Evolutionary conservation across 1,140 invertebrate genomes (phyloP).

Genomic region (Aphelinus atriplicis): DNA sequence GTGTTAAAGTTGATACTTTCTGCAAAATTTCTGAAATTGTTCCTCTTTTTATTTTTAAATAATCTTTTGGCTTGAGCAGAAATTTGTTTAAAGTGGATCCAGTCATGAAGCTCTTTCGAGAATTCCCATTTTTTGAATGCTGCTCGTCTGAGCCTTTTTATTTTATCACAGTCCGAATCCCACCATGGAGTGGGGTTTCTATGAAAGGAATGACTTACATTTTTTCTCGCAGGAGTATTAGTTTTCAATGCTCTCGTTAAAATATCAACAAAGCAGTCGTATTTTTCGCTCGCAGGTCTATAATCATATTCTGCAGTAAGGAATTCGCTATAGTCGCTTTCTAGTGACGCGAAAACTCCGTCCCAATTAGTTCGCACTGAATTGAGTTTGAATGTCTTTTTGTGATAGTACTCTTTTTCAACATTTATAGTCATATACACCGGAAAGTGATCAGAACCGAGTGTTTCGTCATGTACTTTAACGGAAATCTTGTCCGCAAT

Average conservation of each 20-base stretch:
- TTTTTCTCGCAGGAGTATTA: neutral
- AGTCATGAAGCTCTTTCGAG: constrained; percentile 6
- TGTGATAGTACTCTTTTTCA: neutral
- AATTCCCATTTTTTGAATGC: constrained; percentile 37
- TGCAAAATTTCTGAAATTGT: constrained; percentile 11
- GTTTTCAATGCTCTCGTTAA: neutral
- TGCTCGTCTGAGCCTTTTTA: constrained; percentile 24
- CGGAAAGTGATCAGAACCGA: constrained; percentile 13
- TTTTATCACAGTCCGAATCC: constrained; percentile 30
- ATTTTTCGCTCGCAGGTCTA: neutral
- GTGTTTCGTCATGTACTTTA: neutral
- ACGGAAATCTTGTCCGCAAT: neutral
- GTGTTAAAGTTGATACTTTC: constrained; percentile 1
- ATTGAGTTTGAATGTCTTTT: neutral
- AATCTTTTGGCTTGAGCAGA: constrained; percentile 9
- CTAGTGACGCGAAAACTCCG: neutral
- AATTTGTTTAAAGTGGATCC: constrained; percentile 29
- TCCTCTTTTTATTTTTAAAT: constrained; percentile 36
- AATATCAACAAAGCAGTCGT: neutral
- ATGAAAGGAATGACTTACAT: neutral
- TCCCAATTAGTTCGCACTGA: neutral
- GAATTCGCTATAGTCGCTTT: neutral
- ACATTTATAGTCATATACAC: neutral
- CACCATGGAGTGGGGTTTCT: constrained; percentile 34
- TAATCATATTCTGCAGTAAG: neutral